These are phyloP conservation scores for Notamacropus eugenii DNA, from an alignment of 2,797 vertebrate species.

Conservation along the genomic window DNA sequence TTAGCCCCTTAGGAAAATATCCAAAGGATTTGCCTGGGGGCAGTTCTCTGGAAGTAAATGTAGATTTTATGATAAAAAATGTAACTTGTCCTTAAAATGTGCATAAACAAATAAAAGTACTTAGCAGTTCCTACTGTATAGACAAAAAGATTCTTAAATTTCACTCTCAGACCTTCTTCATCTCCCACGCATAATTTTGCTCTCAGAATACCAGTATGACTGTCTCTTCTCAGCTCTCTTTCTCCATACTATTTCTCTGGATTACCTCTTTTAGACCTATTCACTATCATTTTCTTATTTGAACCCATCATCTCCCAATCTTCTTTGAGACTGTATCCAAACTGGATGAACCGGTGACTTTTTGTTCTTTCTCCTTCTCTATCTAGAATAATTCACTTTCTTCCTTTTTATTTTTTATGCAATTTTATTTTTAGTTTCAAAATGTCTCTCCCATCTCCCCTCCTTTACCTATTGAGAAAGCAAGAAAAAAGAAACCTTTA, in stretches of 20 bases:
- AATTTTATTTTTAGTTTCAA: background rate
- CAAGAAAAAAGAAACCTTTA: background rate
- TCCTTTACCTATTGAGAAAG: background rate
- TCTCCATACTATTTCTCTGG: background rate
- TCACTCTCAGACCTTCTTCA: slow-evolving; percentile 68
- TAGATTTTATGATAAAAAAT: slow-evolving; percentile 79
- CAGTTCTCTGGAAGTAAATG: slow-evolving; percentile 43
- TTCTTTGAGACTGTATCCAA: background rate
- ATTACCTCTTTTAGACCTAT: background rate
- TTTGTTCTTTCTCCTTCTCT: background rate
- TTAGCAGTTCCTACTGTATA: slow-evolving; percentile 59
- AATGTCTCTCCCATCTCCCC: background rate
- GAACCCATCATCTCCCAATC: background rate
- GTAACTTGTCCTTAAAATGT: slow-evolving; percentile 71
- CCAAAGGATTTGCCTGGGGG: slow-evolving; percentile 62
- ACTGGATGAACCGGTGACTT: background rate
- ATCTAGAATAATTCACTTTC: background rate
- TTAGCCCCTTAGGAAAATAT: slow-evolving; percentile 64
- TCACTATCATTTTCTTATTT: background rate
- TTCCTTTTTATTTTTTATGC: background rate
- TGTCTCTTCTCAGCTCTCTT: slow-evolving; percentile 24
- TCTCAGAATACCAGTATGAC: slow-evolving; percentile 35
- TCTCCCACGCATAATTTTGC: slow-evolving; percentile 67
- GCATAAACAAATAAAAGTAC: slow-evolving; percentile 80
- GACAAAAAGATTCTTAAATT: slow-evolving; percentile 76